phyloP scores from a whole-genome alignment of 2,888 invertebrate genomes.

The Mantis religiosa region DNA sequence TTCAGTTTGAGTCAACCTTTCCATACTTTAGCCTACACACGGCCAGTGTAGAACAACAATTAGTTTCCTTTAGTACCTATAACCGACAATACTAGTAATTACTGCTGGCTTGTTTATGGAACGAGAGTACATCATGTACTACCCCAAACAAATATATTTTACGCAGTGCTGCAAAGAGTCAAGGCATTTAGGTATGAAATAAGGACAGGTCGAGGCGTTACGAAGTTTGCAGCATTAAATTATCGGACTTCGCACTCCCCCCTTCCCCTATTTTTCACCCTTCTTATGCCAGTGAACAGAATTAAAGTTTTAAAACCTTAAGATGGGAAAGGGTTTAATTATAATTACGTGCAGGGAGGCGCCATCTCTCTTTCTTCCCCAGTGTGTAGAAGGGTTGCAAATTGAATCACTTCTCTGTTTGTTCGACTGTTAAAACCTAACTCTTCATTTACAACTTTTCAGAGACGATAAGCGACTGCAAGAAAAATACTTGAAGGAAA shows the following conservation, averaged over 20 bases:
- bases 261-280: background rate
- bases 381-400: background rate
- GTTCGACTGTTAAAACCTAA: slow-evolving; percentile 15
- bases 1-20: no score
- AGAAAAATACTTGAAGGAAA: background rate
- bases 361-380: background rate
- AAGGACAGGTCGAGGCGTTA: background rate
- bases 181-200: background rate
- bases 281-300: slow-evolving; percentile 1
- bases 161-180: no score
- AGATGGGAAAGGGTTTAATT: slow-evolving; percentile 12
- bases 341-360: slow-evolving; percentile 8
- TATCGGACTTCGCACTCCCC: background rate
- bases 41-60: no score
- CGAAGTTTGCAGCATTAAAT: background rate
- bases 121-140: no score
- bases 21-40: no score
- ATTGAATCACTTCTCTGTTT: slow-evolving; percentile 9
- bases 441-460: slow-evolving; percentile 8
- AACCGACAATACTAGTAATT: no score
- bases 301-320: slow-evolving; percentile 9
- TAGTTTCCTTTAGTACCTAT: no score
- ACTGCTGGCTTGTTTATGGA: no score
- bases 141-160: no score
- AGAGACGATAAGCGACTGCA: background rate